Evolutionary conservation across 2,888 invertebrate genomes (phyloP).

Genomic region (Diarsia brunnea): DNA sequence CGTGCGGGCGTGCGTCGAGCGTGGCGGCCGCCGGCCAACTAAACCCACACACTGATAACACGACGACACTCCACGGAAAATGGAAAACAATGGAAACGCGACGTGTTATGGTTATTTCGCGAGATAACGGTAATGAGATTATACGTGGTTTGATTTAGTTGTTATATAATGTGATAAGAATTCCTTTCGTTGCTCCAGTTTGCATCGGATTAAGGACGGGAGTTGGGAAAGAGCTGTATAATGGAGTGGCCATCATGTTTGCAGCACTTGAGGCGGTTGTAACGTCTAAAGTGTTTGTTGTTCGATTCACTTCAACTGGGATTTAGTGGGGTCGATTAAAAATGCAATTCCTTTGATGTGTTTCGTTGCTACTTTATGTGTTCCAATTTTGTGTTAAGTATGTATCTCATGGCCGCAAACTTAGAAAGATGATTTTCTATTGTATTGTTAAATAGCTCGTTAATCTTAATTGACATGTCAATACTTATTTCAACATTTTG

Average conservation of each 20-base stretch:
- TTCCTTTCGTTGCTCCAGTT: constrained; percentile 41
- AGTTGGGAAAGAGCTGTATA: constrained; percentile 31
- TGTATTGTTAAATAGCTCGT: constrained; percentile 24
- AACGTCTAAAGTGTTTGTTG: constrained; percentile 53
- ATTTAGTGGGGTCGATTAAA: constrained; percentile 37
- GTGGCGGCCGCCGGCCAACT: constrained; percentile 81
- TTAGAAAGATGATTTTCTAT: constrained; percentile 6
- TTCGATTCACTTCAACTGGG: constrained; percentile 40
- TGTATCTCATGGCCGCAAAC: background rate
- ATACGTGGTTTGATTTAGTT: constrained; percentile 62
- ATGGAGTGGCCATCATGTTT: constrained; percentile 40
- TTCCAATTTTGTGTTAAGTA: constrained; percentile 13
- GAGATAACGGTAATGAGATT: constrained; percentile 76
- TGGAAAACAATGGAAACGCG: constrained; percentile 87
- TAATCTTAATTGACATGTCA: constrained; percentile 19
- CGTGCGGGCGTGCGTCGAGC: constrained; percentile 80
- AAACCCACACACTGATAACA: constrained; percentile 85
- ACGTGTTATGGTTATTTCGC: constrained; percentile 75
- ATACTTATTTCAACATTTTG: background rate
- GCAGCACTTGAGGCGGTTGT: constrained; percentile 40
- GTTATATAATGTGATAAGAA: constrained; percentile 57
- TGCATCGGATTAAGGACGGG: constrained; percentile 41
- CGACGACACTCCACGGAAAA: constrained; percentile 81
- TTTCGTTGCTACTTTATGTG: constrained; percentile 1
- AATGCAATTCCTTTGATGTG: constrained; percentile 43